phyloP scores from a whole-genome alignment of 2,797 vertebrate species.

The Leucoraja ocellata region DNA sequence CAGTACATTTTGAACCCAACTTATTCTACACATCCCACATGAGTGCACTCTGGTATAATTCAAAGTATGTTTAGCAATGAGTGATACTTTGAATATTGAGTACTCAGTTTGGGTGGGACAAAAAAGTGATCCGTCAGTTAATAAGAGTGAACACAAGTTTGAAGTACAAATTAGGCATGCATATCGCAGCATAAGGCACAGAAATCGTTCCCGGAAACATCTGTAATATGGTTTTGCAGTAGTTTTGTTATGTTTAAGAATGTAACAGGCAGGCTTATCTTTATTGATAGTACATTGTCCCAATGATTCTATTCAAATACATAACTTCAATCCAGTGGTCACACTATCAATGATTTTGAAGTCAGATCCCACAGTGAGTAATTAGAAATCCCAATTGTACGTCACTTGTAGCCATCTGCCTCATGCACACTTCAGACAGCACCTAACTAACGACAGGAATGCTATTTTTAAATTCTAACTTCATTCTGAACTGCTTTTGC shows the following conservation, averaged over 20 bases:
- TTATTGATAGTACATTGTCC: neutral
- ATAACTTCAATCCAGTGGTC: neutral
- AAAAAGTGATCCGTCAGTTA: neutral
- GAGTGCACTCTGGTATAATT: slow-evolving; percentile 22
- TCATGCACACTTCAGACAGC: neutral
- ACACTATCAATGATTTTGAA: neutral
- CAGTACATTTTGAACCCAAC: slow-evolving; percentile 21
- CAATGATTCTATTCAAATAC: neutral
- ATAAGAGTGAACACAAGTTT: neutral
- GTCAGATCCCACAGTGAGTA: neutral
- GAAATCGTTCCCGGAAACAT: neutral
- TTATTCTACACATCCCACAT: neutral
- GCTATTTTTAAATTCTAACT: neutral
- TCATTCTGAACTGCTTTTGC: neutral
- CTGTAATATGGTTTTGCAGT: neutral
- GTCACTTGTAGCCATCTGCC: slow-evolving; percentile 4
- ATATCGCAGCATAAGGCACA: neutral
- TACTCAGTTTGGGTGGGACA: neutral
- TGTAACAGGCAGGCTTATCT: neutral
- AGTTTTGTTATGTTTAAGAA: neutral
- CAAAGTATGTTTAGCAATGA: neutral
- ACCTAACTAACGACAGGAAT: neutral
- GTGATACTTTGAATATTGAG: slow-evolving; percentile 7
- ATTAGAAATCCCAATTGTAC: neutral
- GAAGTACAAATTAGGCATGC: neutral